Evolutionary conservation across 1,140 invertebrate genomes (phyloP).

Genomic region (Sarcophaga bullata): DNA sequence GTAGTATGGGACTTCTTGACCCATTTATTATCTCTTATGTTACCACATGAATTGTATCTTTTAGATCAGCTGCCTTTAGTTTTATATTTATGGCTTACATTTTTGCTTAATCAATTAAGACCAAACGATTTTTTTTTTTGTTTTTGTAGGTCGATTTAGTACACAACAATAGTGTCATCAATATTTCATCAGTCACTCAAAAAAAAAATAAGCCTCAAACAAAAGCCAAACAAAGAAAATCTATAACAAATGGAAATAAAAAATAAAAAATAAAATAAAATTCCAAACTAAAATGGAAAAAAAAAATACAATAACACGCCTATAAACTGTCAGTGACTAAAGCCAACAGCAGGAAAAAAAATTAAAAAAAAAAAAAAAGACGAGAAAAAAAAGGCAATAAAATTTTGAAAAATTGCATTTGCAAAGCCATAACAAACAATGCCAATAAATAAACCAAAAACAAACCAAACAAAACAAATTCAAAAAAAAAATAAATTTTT

Average conservation of each 20-base stretch:
- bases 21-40: too few relatives aligned
- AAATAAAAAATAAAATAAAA: neutral
- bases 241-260: neutral
- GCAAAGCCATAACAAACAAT: neutral
- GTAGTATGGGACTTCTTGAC: too few relatives aligned
- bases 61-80: too few relatives aligned
- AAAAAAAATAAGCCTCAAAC: neutral
- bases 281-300: too few relatives aligned
- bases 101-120: neutral
- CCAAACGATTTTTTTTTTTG: neutral
- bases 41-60: too few relatives aligned
- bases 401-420: neutral
- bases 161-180: neutral
- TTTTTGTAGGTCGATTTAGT: neutral
- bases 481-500: too few relatives aligned
- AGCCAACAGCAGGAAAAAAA: neutral
- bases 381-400: neutral
- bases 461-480: too few relatives aligned
- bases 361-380: neutral
- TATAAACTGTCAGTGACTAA: neutral
- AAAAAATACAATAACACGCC: conserved; percentile 5
- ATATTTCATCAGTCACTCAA: neutral
- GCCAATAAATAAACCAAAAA: neutral
- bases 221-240: too few relatives aligned
- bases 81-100: neutral